Conservation (phyloP, 2,888 invertebrate genomes). For the Phortica magna region DNA sequence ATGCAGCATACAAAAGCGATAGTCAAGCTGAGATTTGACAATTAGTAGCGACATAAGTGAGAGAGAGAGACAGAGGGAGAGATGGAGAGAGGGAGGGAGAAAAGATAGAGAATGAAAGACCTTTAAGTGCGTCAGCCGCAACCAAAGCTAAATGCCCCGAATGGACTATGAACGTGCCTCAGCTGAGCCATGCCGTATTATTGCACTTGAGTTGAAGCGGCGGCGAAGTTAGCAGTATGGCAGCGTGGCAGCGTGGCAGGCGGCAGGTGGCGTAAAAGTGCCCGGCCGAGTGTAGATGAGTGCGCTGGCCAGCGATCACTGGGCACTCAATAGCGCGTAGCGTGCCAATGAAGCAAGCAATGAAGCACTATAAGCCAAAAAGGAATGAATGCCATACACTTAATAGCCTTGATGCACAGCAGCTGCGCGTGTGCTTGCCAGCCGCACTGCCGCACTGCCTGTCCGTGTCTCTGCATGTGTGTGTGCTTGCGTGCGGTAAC, state of each 20-base stretch:
- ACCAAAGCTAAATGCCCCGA: background rate
- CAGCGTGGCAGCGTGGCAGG: background rate
- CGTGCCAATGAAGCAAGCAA: constrained; percentile 25
- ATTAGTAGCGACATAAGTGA: constrained; percentile 24
- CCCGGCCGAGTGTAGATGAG: background rate
- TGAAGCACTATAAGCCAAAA: constrained; percentile 18
- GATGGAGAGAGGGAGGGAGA: background rate
- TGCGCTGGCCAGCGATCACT: constrained; percentile 13
- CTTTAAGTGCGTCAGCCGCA: background rate
- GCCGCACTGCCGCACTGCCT: background rate
- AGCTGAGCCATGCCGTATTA: constrained; percentile 20
- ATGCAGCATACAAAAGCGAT: constrained; percentile 6
- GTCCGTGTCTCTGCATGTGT: background rate
- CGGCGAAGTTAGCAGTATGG: background rate
- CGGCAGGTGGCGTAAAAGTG: background rate
- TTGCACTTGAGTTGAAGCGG: constrained; percentile 8
- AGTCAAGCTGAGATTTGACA: constrained; percentile 38
- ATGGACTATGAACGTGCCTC: constrained; percentile 18
- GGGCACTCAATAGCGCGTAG: constrained; percentile 36
- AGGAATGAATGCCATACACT: background rate
- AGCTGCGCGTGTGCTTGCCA: background rate
- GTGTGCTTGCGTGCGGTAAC: background rate
- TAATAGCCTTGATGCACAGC: constrained; percentile 5
- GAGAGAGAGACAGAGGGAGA: background rate
- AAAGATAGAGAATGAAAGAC: no score